phyloP scores from a whole-genome alignment of 2,888 invertebrate genomes.

The Baronia brevicornis region DNA sequence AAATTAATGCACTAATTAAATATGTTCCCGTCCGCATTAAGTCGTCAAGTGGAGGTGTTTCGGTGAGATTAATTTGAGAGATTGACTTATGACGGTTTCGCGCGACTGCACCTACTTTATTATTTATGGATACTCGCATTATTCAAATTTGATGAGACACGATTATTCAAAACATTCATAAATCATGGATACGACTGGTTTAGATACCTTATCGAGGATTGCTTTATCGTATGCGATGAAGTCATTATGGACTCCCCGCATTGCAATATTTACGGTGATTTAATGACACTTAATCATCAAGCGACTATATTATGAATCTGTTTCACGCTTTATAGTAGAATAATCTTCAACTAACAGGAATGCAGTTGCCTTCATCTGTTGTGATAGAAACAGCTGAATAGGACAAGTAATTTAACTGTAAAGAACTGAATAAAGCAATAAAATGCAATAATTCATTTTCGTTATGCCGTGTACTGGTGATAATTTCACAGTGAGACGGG shows the following conservation, averaged over 20 bases:
- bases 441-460: constrained; percentile 73
- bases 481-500: constrained; percentile 65
- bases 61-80: constrained; percentile 60
- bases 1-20: constrained; percentile 72
- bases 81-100: constrained; percentile 67
- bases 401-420: constrained; percentile 18
- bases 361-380: constrained; percentile 11
- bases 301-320: constrained; percentile 7
- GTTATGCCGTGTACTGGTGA: constrained; percentile 71
- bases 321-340: background rate
- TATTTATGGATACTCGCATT: constrained; percentile 66
- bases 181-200: constrained; percentile 63
- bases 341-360: background rate
- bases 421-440: constrained; percentile 35
- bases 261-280: constrained; percentile 49
- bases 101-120: constrained; percentile 46
- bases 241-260: constrained; percentile 45
- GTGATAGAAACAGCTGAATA: constrained; percentile 19
- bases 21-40: constrained; percentile 63
- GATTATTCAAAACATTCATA: constrained; percentile 71
- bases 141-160: constrained; percentile 74
- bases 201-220: constrained; percentile 39
- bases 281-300: constrained; percentile 44
- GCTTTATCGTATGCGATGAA: constrained; percentile 50
- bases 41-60: constrained; percentile 59